Base-by-base conservation (phyloP, 2,113 vertebrate genomes). In the Thunnus thynnus region DNA sequence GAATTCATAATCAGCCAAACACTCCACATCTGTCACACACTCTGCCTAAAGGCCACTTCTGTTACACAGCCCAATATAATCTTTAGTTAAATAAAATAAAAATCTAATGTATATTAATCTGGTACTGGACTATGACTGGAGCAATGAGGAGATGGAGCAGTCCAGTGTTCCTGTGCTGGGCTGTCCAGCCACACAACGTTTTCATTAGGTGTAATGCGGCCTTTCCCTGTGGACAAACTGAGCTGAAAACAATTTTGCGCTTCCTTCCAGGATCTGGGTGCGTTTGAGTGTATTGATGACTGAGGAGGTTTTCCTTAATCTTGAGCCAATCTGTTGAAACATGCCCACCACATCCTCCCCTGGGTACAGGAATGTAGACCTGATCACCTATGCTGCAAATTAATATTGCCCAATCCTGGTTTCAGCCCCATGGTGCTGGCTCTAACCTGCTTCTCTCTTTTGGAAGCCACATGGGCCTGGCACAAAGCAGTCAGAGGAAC, bases 131-230 rank as follows among this genome's bases (percentile, higher is more conserved):
- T 30, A 30, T 30, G 4, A 30, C 27, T 30, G 27, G 27, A 30
- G 27, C 27, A 30, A 30, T 30, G 27, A 30, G 27, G 27, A 30
- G 27, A 30, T 30, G 27, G 27, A 30, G 27, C 27, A 30, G 27
- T 30, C 27, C 4, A 30, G 27, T 30, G 27, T 30, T 30, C 27
- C 27, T 30, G 27, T 30, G 27, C 27, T 30, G 27, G 27, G 36
- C 36, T 36, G 36, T 36, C 8, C 36, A 5, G 22, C 36, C 47
- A 25, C 78, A 88, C 54, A 46, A 22, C 72, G 72, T 82, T 84
- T 77, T 82, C 50, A 83, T 84, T 78, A 87, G 76, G 56, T 48
- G 56, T 71, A 78, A 82, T 52, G 69, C 27, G 25, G 54, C 47
- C 55, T 22, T 72, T 82, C 50, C 58, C 58, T 51, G 30, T 22